Evolutionary conservation across 2,797 vertebrate genomes (phyloP).

Genomic region (Tokudaia tokunoshimensis): DNA sequence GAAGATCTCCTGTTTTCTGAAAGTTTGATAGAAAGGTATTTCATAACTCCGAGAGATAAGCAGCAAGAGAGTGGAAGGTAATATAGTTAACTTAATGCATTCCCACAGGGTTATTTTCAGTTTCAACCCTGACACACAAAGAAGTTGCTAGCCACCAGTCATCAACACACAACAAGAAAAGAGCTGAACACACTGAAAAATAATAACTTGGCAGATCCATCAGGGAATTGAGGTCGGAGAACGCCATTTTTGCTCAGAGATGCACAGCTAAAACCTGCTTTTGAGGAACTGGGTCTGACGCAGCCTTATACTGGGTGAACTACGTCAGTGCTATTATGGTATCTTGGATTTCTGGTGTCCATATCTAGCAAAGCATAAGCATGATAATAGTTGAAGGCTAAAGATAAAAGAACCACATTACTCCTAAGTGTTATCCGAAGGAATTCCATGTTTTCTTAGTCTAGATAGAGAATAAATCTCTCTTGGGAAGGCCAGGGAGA

Average conservation of each 20-base stretch:
- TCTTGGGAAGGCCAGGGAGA: not conserved
- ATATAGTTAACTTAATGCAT: not conserved
- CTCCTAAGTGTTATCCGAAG: not conserved
- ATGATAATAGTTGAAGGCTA: not conserved
- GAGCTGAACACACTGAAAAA: not conserved
- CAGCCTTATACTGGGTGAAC: not conserved
- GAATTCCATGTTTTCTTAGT: not conserved
- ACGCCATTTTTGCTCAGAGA: not conserved
- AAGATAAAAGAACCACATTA: not conserved
- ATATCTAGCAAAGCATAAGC: not conserved
- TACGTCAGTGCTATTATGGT: not conserved
- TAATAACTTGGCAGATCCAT: not conserved
- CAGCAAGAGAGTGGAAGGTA: not conserved
- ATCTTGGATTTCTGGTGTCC: not conserved
- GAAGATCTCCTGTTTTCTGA: not conserved
- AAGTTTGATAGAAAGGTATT: slow-evolving; percentile 16
- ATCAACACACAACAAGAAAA: not conserved
- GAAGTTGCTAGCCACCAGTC: not conserved
- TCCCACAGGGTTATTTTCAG: not conserved
- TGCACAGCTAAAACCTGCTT: not conserved
- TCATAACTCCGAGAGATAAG: not conserved
- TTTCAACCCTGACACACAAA: not conserved
- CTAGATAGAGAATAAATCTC: not conserved
- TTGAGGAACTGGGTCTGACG: not conserved
- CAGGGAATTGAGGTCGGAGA: not conserved